Conservation (phyloP, 2,113 vertebrate species). For the Chamaea fasciata region DNA sequence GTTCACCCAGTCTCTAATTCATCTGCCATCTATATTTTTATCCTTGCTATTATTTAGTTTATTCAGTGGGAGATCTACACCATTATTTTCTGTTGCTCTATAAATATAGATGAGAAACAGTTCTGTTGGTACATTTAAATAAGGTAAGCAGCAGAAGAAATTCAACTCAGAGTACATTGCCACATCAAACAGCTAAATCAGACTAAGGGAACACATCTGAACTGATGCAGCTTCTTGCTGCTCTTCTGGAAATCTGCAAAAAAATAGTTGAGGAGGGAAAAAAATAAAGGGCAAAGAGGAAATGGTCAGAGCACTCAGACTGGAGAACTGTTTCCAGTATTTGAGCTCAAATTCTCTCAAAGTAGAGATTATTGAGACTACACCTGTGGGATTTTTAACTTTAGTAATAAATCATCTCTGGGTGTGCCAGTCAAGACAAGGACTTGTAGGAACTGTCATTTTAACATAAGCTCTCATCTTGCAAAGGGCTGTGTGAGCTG, state of each 20-base stretch:
- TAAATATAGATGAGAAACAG: slow-evolving; percentile 5
- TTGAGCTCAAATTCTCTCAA: not conserved
- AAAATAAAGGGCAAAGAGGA: not conserved
- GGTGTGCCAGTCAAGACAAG: not conserved
- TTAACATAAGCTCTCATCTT: not conserved
- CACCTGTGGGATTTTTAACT: not conserved
- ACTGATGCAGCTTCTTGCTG: not conserved
- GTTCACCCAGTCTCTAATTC: not conserved
- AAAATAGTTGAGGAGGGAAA: not conserved
- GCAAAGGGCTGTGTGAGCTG: not conserved
- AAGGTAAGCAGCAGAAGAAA: not conserved
- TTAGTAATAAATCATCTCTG: not conserved
- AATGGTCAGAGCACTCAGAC: not conserved
- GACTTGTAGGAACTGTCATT: not conserved
- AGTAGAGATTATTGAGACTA: not conserved
- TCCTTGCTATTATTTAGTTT: not conserved
- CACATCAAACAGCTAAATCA: not conserved
- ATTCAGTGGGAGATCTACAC: not conserved
- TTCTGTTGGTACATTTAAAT: not conserved
- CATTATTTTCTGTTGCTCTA: not conserved
- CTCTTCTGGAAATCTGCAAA: not conserved
- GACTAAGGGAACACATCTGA: not conserved
- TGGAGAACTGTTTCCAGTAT: not conserved
- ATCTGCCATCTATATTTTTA: not conserved
- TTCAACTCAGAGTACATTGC: not conserved